Conservation (phyloP, 2,797 vertebrate genomes). For the Rhincodon typus region DNA sequence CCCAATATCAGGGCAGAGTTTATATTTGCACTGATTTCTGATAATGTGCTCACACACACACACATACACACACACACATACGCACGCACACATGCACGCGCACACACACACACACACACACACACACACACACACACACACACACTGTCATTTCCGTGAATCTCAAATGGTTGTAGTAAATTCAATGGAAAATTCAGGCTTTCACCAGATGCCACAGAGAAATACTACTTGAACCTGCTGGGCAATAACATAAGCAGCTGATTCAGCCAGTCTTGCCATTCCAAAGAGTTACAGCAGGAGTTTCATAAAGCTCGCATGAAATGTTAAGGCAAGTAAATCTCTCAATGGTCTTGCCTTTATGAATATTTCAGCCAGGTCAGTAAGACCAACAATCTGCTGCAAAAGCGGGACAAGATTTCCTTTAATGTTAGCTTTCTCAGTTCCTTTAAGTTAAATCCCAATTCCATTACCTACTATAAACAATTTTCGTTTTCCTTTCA, state of each 20-base stretch:
- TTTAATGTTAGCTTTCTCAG: neutral
- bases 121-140: slow-evolving; percentile 42
- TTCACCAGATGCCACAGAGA: neutral
- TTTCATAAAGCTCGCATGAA: neutral
- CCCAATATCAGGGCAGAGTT: neutral
- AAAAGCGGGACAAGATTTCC: neutral
- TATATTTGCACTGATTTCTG: neutral
- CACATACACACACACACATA: neutral
- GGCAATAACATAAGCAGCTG: neutral
- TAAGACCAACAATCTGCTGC: neutral
- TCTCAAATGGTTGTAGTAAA: neutral
- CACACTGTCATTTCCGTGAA: neutral
- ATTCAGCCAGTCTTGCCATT: neutral
- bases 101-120: slow-evolving; percentile 38
- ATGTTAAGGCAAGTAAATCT: neutral
- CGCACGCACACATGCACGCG: too few species aligned
- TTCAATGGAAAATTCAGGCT: neutral
- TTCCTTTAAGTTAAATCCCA: neutral
- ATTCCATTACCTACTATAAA: neutral
- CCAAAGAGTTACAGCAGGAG: neutral
- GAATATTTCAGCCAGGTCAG: neutral
- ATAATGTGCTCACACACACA: neutral
- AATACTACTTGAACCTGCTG: neutral
- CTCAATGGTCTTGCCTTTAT: neutral
- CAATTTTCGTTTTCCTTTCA: neutral